These are phyloP conservation scores for Pipra filicauda DNA, from an alignment of 2,113 vertebrate species.

Conservation along the genomic window DNA sequence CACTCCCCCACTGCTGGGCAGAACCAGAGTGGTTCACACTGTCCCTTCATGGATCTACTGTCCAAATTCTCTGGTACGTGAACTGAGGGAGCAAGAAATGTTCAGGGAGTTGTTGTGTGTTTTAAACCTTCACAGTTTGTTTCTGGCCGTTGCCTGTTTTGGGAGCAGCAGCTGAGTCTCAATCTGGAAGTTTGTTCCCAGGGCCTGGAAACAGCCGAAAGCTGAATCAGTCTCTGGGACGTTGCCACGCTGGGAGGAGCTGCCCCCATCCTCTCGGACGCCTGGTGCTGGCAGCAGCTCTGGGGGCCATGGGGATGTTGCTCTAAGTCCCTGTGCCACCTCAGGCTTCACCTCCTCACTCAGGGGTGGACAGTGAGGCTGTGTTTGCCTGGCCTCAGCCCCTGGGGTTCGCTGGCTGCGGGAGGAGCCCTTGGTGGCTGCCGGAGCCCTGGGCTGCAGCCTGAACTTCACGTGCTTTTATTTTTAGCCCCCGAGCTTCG, in stretches of 20 bases:
- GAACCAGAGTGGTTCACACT: rapidly evolving
- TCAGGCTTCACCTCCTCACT: background rate
- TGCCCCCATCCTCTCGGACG: rapidly evolving
- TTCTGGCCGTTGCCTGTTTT: background rate
- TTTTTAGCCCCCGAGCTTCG: constrained; percentile 27
- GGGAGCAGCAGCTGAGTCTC: background rate
- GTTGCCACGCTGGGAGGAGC: background rate
- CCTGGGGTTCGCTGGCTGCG: rapidly evolving
- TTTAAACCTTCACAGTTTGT: background rate
- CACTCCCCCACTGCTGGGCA: background rate
- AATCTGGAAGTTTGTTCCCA: background rate
- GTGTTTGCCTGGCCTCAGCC: background rate
- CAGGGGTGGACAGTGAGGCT: rapidly evolving
- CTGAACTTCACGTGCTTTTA: constrained; percentile 18
- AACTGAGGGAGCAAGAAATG: background rate
- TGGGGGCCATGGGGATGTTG: background rate
- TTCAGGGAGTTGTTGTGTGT: background rate
- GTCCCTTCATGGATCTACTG: rapidly evolving
- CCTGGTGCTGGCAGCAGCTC: background rate
- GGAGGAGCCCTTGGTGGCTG: background rate
- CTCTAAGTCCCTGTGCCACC: background rate
- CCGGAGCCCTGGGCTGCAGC: background rate
- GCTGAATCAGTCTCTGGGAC: background rate
- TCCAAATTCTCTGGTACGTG: rapidly evolving
- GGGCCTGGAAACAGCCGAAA: background rate